Evolutionary conservation across 2,113 vertebrate genomes (phyloP).

Genomic region (Xiphophorus couchianus): DNA sequence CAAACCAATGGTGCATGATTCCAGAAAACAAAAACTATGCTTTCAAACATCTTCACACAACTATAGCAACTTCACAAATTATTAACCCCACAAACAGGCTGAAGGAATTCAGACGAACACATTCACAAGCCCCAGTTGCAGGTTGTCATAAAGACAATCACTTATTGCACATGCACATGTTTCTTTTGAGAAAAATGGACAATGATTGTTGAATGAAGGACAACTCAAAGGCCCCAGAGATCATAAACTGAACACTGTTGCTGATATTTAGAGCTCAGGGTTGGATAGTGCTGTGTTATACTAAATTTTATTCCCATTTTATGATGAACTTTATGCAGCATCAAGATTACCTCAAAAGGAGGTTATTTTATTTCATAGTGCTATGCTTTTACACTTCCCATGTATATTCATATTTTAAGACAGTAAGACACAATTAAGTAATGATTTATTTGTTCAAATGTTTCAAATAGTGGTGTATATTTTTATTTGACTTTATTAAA

Average conservation of each 20-base stretch:
- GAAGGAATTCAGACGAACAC: not conserved
- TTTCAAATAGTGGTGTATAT: too few species aligned
- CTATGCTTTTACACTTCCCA: not conserved
- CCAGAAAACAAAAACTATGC: not conserved
- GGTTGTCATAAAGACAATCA: conserved; percentile 11
- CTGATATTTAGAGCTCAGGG: not conserved
- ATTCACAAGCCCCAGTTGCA: not conserved
- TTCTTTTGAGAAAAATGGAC: conserved; percentile 11
- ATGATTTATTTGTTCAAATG: too few species aligned
- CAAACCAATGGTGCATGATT: not conserved
- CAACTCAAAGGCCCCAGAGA: conserved; percentile 24
- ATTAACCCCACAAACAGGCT: not conserved
- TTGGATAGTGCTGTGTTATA: not conserved
- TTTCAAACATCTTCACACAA: too few species aligned
- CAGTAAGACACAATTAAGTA: too few species aligned
- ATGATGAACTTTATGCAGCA: not conserved
- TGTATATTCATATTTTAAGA: not conserved
- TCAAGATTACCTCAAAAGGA: not conserved
- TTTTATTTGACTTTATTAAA: not conserved
- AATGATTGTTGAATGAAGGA: conserved; percentile 12
- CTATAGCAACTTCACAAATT: not conserved
- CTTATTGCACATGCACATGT: conserved; percentile 25
- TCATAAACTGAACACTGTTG: not conserved
- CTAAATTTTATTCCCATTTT: too few species aligned
- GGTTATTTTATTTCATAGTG: not conserved